Percentiles rank a stretch among this genome's conserved stretches.
phyloP scores from a whole-genome alignment of 92 coral and sea anemone species.

The Siderastrea radians region DNA sequence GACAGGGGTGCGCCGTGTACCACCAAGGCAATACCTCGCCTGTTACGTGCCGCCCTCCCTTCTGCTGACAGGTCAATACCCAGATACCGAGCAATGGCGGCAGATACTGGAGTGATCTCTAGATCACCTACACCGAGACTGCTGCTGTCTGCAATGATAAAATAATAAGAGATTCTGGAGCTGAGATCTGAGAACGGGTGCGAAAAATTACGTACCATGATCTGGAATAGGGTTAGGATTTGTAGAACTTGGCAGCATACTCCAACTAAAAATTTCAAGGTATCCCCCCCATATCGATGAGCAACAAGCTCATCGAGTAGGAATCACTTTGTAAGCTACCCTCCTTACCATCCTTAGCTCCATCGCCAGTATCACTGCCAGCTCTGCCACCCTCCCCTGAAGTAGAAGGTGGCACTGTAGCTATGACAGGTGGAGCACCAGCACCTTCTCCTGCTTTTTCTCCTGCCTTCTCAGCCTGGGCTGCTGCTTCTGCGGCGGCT shows the following conservation, averaged over 20 bases:
- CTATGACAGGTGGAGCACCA: constrained; percentile 43
- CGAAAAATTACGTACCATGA: too few species aligned
- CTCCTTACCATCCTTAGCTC: constrained; percentile 49
- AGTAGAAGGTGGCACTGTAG: constrained; percentile 72
- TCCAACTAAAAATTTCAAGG: too few species aligned
- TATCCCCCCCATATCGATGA: neutral
- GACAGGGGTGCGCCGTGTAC: constrained; percentile 95
- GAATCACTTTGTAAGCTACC: neutral
- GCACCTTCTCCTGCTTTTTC: constrained; percentile 43
- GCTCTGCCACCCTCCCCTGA: constrained; percentile 47
- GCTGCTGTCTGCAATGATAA: constrained; percentile 60
- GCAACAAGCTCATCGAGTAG: neutral
- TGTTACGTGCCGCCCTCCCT: constrained; percentile 98
- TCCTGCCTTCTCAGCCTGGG: constrained; percentile 69
- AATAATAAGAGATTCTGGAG: neutral
- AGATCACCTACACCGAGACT: constrained; percentile 96
- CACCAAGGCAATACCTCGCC: constrained; percentile 95
- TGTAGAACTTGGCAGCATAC: too few species aligned
- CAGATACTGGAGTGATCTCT: constrained; percentile 99
- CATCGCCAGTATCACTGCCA: constrained; percentile 70
- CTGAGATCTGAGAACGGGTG: too few species aligned
- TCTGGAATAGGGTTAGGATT: neutral
- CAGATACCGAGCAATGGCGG: constrained; percentile 97
- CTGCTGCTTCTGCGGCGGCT: constrained; percentile 76
- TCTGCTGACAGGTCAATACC: constrained; percentile 98